A percentile compares a stretch with the other conserved stretches of the same genome.
Evolutionary conservation across 1,140 invertebrate genomes (phyloP).

Genomic region (Calliopsis andreniformis): DNA sequence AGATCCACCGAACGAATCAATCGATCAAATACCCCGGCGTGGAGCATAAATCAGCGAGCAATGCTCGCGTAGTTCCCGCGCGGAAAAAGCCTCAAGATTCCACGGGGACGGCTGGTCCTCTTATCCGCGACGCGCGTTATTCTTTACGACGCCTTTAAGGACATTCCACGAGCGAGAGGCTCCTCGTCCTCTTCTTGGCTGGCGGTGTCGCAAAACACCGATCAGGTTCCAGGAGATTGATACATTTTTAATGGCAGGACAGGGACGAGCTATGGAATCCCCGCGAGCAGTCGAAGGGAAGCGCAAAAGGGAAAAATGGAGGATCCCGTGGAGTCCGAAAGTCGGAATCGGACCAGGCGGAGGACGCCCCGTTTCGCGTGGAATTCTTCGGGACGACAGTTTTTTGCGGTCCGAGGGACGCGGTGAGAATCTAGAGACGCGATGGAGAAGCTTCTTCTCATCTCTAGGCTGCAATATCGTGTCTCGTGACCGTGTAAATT

Average conservation of each 20-base stretch:
- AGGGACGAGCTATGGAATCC: conserved; percentile 11
- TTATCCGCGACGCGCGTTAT: conserved; percentile 40
- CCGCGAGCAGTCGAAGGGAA: background rate
- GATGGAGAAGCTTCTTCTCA: no score
- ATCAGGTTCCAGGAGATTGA: conserved; percentile 59
- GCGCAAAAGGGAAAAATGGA: background rate
- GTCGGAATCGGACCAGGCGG: background rate
- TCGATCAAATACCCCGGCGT: conserved; percentile 6
- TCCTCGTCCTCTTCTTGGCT: background rate
- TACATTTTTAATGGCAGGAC: conserved; percentile 70
- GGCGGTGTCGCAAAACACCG: conserved; percentile 49
- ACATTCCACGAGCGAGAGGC: conserved; percentile 36
- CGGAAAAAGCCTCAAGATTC: background rate
- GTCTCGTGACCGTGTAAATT: no score
- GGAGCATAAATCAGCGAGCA: conserved; percentile 11
- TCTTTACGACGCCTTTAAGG: conserved; percentile 61
- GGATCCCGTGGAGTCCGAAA: background rate
- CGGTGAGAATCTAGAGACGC: conserved; percentile 5
- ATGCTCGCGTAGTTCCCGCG: background rate
- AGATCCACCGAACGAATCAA: conserved; percentile 5
- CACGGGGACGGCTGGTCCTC: background rate
- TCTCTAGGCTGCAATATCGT: no score
- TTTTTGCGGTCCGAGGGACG: conserved; percentile 3
- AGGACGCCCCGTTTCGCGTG: conserved; percentile 44
- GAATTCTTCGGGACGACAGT: conserved; percentile 46